Conservation (phyloP, 1,140 invertebrate species). For the Antheraea mylitta region DNA sequence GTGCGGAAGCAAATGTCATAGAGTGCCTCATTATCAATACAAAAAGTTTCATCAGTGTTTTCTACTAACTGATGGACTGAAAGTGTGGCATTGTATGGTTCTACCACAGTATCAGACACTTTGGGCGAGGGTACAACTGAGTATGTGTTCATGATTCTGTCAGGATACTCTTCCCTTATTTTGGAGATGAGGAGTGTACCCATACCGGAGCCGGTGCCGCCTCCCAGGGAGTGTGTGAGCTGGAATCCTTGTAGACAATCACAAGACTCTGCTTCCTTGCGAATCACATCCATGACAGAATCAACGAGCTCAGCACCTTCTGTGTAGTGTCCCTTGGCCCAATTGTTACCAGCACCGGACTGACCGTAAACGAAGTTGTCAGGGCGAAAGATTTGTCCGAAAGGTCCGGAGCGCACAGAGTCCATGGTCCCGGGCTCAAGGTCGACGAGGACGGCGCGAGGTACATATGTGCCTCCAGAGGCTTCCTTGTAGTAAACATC, state of each 20-base stretch:
- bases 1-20: too few species aligned
- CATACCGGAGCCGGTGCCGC: constrained; percentile 85
- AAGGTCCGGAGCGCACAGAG: constrained; percentile 92
- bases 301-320: constrained; percentile 61
- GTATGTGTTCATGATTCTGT: too few species aligned
- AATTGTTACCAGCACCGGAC: constrained; percentile 91
- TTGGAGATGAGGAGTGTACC: too few species aligned
- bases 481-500: constrained; percentile 96
- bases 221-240: constrained; percentile 87
- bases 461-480: constrained; percentile 92
- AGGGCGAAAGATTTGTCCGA: constrained; percentile 91
- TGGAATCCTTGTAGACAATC: too few species aligned
- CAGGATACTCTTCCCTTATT: too few species aligned
- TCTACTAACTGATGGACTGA: constrained; percentile 70
- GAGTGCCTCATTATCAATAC: too few species aligned
- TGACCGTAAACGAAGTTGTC: constrained; percentile 95
- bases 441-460: constrained; percentile 88
- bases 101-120: too few species aligned
- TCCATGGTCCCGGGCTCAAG: constrained; percentile 95
- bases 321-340: constrained; percentile 78
- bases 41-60: constrained; percentile 84
- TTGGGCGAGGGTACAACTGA: too few species aligned
- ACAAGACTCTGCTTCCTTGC: constrained; percentile 82
- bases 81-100: constrained; percentile 84
- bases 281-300: constrained; percentile 88